Base-by-base conservation (phyloP, 1,140 invertebrate species). In the Hylaeus anthracinus region DNA sequence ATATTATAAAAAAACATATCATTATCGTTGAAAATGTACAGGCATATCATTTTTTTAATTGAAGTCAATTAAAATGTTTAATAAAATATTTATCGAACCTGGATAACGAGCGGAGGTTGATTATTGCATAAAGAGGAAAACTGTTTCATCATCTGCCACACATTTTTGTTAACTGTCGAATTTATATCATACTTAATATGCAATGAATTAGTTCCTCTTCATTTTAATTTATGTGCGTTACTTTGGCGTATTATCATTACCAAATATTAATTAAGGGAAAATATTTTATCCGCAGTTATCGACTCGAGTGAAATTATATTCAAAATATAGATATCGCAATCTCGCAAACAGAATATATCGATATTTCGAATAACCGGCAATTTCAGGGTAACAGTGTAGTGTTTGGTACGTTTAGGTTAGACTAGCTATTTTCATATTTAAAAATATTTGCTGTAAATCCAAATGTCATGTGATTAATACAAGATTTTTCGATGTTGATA, bases 341-440 rank as follows among this genome's bases (percentile, higher is more conserved):
- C 72, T 70, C 56, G 79, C 65, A 56, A 43, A 64, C 43, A 48
- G 26, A 1, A 3, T 48, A 53, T 60, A 39, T 81, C 78, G 82
- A 85, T 48, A 61, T 55, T 63, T 39, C 51, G 79, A 72, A 70
- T 78, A 65, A 26, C 66, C 72, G 81, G 80, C 73, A 86, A 78
- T 77, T 86, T 87, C 81, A 81, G 75, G 81, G 67, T 86, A 83
- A 85, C 43, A 83, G 87, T 83, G 84, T 88, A 89, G 89, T 92
- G 90, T 92, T 92, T 91, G 85, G 81, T 79, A 87, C 75, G 60
- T 73, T 80, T 90, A 92, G 92, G 91, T 92, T 92, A 92, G 91
- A 67, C 80, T 86, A 83, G 80, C 67, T 85, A 86, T 84, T 89
- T 84, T 88, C 80, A 65, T 86, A 90, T 86, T 88, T 90, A 87